Base-by-base conservation (phyloP, 1,140 invertebrate genomes). In the Leucophenga varia region DNA sequence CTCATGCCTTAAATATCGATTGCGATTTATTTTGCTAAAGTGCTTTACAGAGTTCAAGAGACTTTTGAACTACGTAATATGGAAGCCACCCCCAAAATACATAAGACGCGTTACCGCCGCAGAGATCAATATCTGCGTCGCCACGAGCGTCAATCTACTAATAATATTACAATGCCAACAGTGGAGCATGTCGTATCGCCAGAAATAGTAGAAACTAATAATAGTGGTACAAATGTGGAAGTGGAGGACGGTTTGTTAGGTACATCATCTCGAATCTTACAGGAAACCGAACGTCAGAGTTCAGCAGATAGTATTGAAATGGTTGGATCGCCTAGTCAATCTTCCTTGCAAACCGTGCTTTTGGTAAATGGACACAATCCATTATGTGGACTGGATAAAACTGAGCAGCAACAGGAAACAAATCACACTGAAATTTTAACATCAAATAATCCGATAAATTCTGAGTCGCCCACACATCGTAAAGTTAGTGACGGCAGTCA, bases 101-200 rank as follows among this genome's bases (percentile, higher is more conserved):
- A 73, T 68, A 67, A 64, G 22, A 70, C 73, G 54, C 68, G 70
- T 37, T 67, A 71, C 42, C 64, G 71, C 22, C 70, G 71, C 35
- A 71, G 65, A 7, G 69, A 70, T 49, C 60, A 64, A 17, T 61
- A 64, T 13, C 49, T 41, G 35, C 37, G 39, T 10, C 49, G 43
- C n/a, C n/a, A n/a, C n/a, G n/a, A n/a, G n/a, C n/a, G n/a, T n/a
- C n/a, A n/a, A n/a, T n/a, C n/a, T n/a, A n/a, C n/a, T n/a, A n/a
- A n/a, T n/a, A n/a, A n/a, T n/a, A n/a, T n/a, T n/a, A n/a, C n/a
- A n/a, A n/a, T n/a, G n/a, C n/a, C n/a, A n/a, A n/a, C n/a, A n/a
- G n/a, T n/a, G n/a, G n/a, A n/a, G n/a, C n/a, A 67, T 34, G 20
- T 46, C 5, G 42, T 46, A 13, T 49, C 42, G 12, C 41, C 45